A percentile compares a stretch with the other conserved stretches of the same genome.
Evolutionary conservation across 2,113 vertebrate genomes (phyloP).

Genomic region (Sus scrofa): T2T-Sscrofa CM000823.6:9240001-9240500

Average conservation of each 20-base stretch:
- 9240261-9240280: background rate
- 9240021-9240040: background rate
- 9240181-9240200: background rate
- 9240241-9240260: background rate
- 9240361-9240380: slow-evolving; percentile 34
- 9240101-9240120: background rate
- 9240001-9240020: slow-evolving; percentile 33
- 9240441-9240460: slow-evolving; percentile 52
- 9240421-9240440: slow-evolving; percentile 34
- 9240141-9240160: background rate
- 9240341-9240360: background rate
- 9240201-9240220: background rate
- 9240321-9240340: slow-evolving; percentile 42
- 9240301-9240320: slow-evolving; percentile 55
- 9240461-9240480: slow-evolving; percentile 62
- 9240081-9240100: background rate
- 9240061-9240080: background rate
- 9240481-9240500: slow-evolving; percentile 33
- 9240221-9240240: background rate
- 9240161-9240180: background rate
- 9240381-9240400: background rate
- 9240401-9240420: slow-evolving; percentile 35
- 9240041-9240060: background rate
- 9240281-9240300: background rate
- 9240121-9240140: background rate